Base-by-base conservation (phyloP, 2,888 invertebrate species). In the Callyntrura sp. region DNA sequence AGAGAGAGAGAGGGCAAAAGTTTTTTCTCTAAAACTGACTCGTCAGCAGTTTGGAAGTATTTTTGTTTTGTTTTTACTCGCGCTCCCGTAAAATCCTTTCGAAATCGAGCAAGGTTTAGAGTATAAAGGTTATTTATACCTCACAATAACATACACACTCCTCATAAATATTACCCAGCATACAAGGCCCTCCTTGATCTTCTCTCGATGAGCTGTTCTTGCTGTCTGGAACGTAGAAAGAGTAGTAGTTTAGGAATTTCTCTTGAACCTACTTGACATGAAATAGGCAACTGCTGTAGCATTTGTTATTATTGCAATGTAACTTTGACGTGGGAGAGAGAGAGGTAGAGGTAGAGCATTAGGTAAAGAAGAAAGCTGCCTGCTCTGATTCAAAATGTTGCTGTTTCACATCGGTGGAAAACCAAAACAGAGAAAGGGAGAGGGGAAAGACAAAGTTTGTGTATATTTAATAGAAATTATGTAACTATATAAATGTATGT, bases 61-160 rank as follows among this genome's bases (percentile, higher is more conserved):
- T 85, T 85, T 85, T 85, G 85, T 85, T 85, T 85, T 85, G 85
- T 85, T 85, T 85, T 76, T 25, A 76, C 73, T 76, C 76, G 8
- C 57, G 43, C 17, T 45, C 14, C 85, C 76, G 76, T 73, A 65
- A 76, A 85, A 85, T 65, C 70, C 85, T 51, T 73, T 85, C 45
- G 73, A 85, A 60, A 60, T 85, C 55, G 28, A 43, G 60, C 35
- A n/a, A 35, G 45, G 45, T 76, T 45, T 82, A 20, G 62, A 12
- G 12, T 11, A 51, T 35, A 35, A 35, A 2, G 35, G 35, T 35
- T 35, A 35, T 35, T 35, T 35, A 35, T 35, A 35, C 35, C 35
- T 35, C 35, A 68, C 28, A 28, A 28, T 20, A 65, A 14, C 25
- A 65, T 28, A 65, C 17, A 60, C n/a, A 25, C 62, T 62, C 17